Base-by-base conservation (phyloP, 2,888 invertebrate species). In the Leptinotarsa haldemani region DNA sequence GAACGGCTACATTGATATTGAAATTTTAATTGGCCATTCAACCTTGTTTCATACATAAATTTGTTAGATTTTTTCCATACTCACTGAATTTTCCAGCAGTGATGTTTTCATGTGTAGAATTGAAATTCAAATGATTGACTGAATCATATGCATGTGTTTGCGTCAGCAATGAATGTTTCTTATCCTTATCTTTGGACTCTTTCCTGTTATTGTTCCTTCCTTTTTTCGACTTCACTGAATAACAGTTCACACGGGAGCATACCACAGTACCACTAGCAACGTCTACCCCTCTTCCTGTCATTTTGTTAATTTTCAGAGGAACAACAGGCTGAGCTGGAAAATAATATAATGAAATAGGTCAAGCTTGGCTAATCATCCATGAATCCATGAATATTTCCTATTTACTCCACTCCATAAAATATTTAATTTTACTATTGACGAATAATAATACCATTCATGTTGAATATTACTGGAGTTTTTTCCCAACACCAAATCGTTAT, bases 251-350 rank as follows among this genome's bases (percentile, higher is more conserved):
- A 46, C 86, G 84, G 75, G 87, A 85, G 81, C 91, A 91, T 15
- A 85, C 85, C 78, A 90, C 90, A 25, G 88, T 86, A 0, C 90
- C 90, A 47, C 85, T 80, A 1, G 89, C 90, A 68, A 84, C 83
- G 16, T 87, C 86, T 70, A 91, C 89, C 3, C 91, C 90, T 16
- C 87, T 83, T 1, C 86, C 87, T 7, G 86, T 86, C 72, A 81
- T 84, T 53, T 69, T 69, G 81, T 89, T 88, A 79, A 84, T 80
- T 18, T 74, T 76, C 77, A 86, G 84, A 9, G 86, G 88, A 76
- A 88, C 87, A 30, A 81, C 80, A 47, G 84, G 83, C 65, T 86
- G 85, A 68, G 84, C 88, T 88, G 82, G 65, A 75, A 77, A 65
- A 76, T 3, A 46, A 4, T 16, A 15, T 16, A 50, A 7, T 16